Conservation (phyloP, 2,888 invertebrate species). For the Himalopsyche kuldschensis region DNA sequence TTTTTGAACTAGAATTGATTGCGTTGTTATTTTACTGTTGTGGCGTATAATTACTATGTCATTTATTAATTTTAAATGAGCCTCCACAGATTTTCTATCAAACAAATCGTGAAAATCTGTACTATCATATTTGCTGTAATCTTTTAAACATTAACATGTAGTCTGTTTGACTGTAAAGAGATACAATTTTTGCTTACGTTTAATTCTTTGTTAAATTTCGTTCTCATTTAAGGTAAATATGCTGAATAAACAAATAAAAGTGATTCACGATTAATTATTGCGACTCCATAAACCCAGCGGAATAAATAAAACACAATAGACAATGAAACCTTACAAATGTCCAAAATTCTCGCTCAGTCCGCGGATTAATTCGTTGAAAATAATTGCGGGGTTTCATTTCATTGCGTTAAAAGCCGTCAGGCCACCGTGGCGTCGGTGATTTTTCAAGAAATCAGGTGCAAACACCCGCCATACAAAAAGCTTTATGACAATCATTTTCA, state of each 20-base stretch:
- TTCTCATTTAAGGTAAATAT: background rate
- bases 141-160: too few relatives aligned
- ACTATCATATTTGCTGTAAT: too few relatives aligned
- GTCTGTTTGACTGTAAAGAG: too few relatives aligned
- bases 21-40: too few relatives aligned
- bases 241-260: background rate
- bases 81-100: too few relatives aligned
- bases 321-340: background rate
- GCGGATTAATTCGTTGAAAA: constrained; percentile 19
- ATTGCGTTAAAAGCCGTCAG: constrained; percentile 27
- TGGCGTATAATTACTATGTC: too few relatives aligned
- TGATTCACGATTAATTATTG: background rate
- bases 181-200: too few relatives aligned
- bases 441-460: constrained; percentile 36
- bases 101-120: too few relatives aligned
- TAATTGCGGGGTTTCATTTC: constrained; percentile 31
- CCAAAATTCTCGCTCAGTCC: background rate
- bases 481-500: constrained; percentile 36
- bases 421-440: background rate
- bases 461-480: constrained; percentile 30
- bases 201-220: too few relatives aligned
- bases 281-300: background rate
- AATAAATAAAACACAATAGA: background rate
- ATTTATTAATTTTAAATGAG: too few relatives aligned
- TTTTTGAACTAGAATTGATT: too few relatives aligned